Evolutionary conservation across 2,797 vertebrate species (phyloP).

Genomic region (Hydrophis major): DNA sequence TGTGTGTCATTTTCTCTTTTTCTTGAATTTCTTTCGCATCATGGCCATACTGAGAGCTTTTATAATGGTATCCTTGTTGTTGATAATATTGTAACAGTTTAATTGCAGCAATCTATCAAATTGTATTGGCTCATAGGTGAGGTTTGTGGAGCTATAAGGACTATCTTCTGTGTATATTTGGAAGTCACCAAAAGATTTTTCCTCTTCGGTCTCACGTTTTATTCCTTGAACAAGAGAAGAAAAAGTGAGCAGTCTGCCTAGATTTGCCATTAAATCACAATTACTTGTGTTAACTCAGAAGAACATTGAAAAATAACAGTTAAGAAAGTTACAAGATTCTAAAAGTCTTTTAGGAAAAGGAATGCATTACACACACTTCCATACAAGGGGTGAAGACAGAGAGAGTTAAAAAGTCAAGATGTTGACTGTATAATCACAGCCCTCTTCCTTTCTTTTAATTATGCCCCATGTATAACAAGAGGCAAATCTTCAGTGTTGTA

Average conservation of each 20-base stretch:
- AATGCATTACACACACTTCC: not conserved
- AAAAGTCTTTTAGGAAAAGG: not conserved
- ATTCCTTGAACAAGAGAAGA: constrained; percentile 57
- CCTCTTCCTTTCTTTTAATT: not conserved
- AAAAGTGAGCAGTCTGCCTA: not conserved
- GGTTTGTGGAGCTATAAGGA: constrained; percentile 67
- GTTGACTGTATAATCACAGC: not conserved
- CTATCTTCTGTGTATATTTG: constrained; percentile 54
- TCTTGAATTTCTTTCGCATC: constrained; percentile 38
- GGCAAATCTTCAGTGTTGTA: not conserved
- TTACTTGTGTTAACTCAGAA: not conserved
- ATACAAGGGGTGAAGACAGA: not conserved
- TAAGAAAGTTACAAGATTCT: not conserved
- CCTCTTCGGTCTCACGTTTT: constrained; percentile 60
- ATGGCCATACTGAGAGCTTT: constrained; percentile 59
- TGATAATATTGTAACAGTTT: constrained; percentile 71
- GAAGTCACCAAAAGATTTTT: constrained; percentile 69
- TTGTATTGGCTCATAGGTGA: constrained; percentile 68
- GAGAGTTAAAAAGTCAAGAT: not conserved
- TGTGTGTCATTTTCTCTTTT: not conserved
- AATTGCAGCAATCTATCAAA: constrained; percentile 70
- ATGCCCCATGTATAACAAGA: not conserved
- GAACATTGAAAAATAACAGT: not conserved
- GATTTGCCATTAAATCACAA: not conserved
- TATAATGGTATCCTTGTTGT: constrained; percentile 64